Percentiles rank a stretch among this genome's conserved stretches.
phyloP scores from a whole-genome alignment of 2,797 vertebrate species.

The Phrynocephalus vlangalii region DNA sequence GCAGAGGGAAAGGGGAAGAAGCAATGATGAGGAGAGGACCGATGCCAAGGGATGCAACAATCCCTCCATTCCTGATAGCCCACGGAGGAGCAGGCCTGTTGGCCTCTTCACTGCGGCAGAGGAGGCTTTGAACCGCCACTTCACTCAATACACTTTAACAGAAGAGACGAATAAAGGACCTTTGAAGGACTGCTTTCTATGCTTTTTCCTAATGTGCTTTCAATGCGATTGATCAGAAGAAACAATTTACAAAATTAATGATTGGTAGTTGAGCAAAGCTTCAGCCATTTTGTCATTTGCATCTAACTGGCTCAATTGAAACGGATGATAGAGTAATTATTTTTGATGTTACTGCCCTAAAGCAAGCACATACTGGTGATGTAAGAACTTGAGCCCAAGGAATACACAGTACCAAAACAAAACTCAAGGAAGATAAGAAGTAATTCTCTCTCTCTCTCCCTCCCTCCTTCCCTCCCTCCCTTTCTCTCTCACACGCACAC shows the following conservation, averaged over 20 bases:
- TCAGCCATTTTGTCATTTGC: neutral
- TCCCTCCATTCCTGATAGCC: neutral
- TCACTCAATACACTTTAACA: neutral
- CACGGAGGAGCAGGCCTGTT: neutral
- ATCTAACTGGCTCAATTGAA: neutral
- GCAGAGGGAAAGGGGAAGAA: neutral
- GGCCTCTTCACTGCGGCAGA: neutral
- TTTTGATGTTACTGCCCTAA: neutral
- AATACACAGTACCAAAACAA: too few species aligned
- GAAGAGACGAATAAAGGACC: neutral
- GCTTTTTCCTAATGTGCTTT: neutral
- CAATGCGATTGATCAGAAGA: neutral
- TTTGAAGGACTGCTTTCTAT: neutral
- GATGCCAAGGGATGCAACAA: neutral
- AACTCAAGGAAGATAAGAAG: neutral
- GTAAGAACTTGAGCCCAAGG: neutral
- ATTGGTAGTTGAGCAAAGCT: neutral
- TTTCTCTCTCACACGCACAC: neutral
- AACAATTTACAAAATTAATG: slow-evolving; percentile 15
- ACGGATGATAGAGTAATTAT: neutral
- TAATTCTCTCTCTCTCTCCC: neutral
- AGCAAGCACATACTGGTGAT: neutral
- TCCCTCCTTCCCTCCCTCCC: too few species aligned
- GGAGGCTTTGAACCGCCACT: neutral
- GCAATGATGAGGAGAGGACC: neutral